These are phyloP conservation scores for Chouioia cunea DNA, from an alignment of 2,888 invertebrate species.

Conservation along the genomic window DNA sequence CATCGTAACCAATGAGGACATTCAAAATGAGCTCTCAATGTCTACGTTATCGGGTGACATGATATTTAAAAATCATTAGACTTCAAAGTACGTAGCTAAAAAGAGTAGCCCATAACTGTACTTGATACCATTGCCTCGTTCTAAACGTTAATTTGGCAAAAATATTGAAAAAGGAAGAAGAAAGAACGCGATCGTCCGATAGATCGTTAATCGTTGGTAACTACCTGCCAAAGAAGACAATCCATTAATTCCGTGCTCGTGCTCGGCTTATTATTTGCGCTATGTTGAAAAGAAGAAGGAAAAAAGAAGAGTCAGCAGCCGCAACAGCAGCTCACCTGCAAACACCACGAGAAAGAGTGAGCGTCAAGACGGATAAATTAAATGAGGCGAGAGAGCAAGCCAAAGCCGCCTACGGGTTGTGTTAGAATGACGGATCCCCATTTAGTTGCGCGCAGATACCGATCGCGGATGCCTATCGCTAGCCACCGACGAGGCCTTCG, in stretches of 20 bases:
- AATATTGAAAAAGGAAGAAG: slow-evolving; percentile 1
- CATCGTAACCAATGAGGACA: too few species aligned
- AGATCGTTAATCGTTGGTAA: slow-evolving; percentile 42
- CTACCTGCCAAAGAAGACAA: slow-evolving; percentile 31
- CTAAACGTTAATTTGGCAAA: too few species aligned
- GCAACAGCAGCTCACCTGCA: slow-evolving; percentile 31
- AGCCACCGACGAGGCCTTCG: slow-evolving; percentile 32
- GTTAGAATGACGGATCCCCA: slow-evolving; percentile 65
- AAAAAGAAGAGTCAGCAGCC: slow-evolving; percentile 18
- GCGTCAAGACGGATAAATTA: slow-evolving; percentile 60
- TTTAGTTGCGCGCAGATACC: slow-evolving; percentile 61
- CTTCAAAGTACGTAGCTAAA: too few species aligned
- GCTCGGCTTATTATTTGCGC: slow-evolving; percentile 44
- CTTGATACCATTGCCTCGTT: too few species aligned
- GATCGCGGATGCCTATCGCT: slow-evolving; percentile 53
- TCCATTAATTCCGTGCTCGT: slow-evolving; percentile 42
- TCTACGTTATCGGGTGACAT: too few species aligned
- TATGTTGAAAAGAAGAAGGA: slow-evolving; percentile 13
- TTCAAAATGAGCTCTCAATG: too few species aligned
- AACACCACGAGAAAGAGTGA: neutral
- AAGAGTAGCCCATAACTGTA: too few species aligned
- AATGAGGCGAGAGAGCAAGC: slow-evolving; percentile 54
- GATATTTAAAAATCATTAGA: too few species aligned
- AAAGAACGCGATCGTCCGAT: slow-evolving; percentile 15
- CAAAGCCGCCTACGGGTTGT: slow-evolving; percentile 52